A percentile compares a stretch with the other conserved stretches of the same genome.
Evolutionary conservation across 2,888 invertebrate genomes (phyloP).

Genomic region (Dryococelus australis): DNA sequence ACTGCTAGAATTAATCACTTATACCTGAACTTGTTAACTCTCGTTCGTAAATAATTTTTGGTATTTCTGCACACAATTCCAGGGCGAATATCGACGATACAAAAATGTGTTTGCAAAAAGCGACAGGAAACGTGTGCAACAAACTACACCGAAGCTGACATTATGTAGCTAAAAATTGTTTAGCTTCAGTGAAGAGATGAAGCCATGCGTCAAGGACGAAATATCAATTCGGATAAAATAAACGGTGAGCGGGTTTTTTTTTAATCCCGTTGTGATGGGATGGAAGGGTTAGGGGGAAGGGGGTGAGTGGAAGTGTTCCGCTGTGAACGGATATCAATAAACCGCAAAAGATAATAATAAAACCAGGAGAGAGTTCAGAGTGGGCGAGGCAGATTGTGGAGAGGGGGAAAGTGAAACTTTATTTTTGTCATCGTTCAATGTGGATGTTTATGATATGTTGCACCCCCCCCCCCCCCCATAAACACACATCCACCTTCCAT

Average conservation of each 20-base stretch:
- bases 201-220: neutral
- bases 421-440: neutral
- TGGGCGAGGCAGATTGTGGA: neutral
- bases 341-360: slow-evolving; percentile 9
- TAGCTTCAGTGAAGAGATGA: neutral
- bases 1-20: too few relatives aligned
- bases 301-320: neutral
- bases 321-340: slow-evolving; percentile 16
- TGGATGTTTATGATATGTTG: neutral
- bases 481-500: too few relatives aligned
- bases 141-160: neutral
- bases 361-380: neutral
- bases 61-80: too few relatives aligned
- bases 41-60: too few relatives aligned
- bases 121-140: neutral
- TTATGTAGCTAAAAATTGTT: neutral
- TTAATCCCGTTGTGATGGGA: neutral
- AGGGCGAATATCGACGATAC: too few relatives aligned
- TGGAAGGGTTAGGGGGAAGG: neutral
- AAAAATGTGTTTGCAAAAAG: too few relatives aligned
- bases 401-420: neutral
- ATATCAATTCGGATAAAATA: slow-evolving; percentile 16
- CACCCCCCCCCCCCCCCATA: neutral
- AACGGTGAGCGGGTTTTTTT: neutral
- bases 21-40: too few relatives aligned